Evolutionary conservation across 2,797 vertebrate genomes (phyloP).

Genomic region (Catharus ustulatus): DNA sequence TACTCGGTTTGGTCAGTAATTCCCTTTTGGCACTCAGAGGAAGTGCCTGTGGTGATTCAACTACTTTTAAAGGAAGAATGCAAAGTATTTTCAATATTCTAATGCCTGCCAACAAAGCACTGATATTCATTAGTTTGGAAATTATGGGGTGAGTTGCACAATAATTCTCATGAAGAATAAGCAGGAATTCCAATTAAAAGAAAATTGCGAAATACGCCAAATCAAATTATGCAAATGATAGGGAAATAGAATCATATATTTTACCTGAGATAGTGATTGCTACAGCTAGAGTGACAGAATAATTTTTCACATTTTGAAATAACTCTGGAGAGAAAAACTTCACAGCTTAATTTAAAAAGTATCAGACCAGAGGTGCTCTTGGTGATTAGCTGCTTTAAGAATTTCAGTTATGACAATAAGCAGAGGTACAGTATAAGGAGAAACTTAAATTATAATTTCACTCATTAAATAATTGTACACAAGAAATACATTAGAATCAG

Average conservation of each 20-base stretch:
- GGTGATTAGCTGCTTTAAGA: neutral
- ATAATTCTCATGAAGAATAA: neutral
- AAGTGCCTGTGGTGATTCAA: neutral
- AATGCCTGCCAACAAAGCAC: neutral
- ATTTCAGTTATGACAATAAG: neutral
- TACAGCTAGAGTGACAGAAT: neutral
- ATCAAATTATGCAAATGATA: neutral
- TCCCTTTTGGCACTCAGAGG: neutral
- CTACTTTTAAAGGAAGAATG: neutral
- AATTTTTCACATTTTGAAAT: conserved; percentile 6
- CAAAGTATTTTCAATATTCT: neutral
- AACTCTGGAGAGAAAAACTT: neutral
- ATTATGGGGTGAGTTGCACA: neutral
- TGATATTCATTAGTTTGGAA: neutral
- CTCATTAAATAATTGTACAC: neutral
- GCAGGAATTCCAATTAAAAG: conserved; percentile 11
- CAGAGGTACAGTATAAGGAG: neutral
- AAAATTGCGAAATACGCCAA: neutral
- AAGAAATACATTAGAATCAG: neutral
- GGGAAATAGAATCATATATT: neutral
- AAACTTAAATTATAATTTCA: neutral
- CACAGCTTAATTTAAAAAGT: neutral
- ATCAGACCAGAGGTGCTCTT: neutral
- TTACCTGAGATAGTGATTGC: neutral
- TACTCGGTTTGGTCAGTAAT: neutral